These are phyloP conservation scores for Pangasius macronema DNA, from an alignment of 2,797 vertebrate genomes.

Conservation along the genomic window DNA sequence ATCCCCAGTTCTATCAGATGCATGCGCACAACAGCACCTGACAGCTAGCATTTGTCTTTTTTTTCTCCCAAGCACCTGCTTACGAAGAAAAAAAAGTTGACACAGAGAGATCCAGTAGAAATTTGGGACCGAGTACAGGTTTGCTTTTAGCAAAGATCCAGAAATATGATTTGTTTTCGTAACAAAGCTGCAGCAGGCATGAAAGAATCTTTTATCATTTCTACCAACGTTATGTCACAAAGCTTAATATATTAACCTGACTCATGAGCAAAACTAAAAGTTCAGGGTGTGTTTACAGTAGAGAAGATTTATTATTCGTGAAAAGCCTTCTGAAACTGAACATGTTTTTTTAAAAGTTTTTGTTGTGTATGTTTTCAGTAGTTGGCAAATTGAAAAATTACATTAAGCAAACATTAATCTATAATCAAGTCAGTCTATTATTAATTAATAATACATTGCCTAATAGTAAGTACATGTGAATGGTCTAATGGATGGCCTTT, in stretches of 20 bases:
- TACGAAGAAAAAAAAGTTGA: background rate
- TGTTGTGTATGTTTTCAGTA: too few species aligned
- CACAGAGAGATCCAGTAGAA: background rate
- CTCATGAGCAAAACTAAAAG: background rate
- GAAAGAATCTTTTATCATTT: background rate
- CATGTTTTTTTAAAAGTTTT: background rate
- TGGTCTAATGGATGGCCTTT: background rate
- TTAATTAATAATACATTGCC: background rate
- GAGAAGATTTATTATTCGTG: background rate
- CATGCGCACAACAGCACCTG: background rate
- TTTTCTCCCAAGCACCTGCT: background rate
- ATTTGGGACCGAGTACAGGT: background rate
- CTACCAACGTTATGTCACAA: background rate
- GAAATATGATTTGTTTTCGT: background rate
- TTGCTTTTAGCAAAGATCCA: background rate
- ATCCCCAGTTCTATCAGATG: slow-evolving; percentile 6
- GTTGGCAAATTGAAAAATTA: background rate
- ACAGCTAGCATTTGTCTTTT: background rate
- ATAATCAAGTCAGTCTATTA: background rate
- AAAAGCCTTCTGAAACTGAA: background rate
- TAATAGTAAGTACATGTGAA: background rate
- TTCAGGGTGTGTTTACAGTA: background rate
- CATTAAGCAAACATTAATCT: background rate
- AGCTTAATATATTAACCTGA: background rate
- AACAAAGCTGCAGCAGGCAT: background rate